phyloP scores from a whole-genome alignment of 2,797 vertebrate species.

The Girardinus metallicus region DNA sequence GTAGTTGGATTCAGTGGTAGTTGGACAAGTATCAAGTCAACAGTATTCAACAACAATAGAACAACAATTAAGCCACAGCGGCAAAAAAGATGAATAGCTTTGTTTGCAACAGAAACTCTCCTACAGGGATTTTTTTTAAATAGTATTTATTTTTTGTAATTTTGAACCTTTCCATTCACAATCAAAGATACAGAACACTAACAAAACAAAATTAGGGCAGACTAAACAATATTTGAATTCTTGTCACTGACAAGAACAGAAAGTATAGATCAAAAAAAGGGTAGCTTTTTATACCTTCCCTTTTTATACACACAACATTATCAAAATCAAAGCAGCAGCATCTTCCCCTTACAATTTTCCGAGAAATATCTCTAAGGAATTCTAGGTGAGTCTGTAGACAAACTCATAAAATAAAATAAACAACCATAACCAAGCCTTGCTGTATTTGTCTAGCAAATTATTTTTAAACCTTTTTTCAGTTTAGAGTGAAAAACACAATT shows the following conservation, averaged over 20 bases:
- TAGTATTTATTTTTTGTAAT: not conserved
- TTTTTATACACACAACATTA: not conserved
- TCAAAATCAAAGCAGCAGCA: not conserved
- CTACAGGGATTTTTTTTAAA: too few relatives aligned
- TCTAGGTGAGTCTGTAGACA: not conserved
- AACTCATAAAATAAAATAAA: not conserved
- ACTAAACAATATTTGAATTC: not conserved
- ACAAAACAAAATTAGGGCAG: not conserved
- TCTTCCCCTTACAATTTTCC: not conserved
- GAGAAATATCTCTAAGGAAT: not conserved
- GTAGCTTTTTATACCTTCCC: not conserved
- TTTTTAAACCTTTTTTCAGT: not conserved
- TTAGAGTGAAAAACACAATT: not conserved
- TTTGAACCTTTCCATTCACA: not conserved
- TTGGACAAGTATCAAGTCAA: not conserved
- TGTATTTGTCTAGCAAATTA: not conserved
- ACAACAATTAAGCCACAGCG: not conserved
- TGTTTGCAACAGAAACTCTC: not conserved
- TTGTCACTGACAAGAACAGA: not conserved
- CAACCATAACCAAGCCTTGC: not conserved
- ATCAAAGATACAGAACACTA: not conserved
- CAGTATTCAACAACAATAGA: not conserved
- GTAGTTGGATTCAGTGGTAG: not conserved
- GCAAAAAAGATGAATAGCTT: slow-evolving; percentile 11
- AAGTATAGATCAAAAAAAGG: not conserved